These are phyloP conservation scores for Sebastes steindachneri DNA, from an alignment of 2,797 vertebrate species.

Conservation along the genomic window DNA sequence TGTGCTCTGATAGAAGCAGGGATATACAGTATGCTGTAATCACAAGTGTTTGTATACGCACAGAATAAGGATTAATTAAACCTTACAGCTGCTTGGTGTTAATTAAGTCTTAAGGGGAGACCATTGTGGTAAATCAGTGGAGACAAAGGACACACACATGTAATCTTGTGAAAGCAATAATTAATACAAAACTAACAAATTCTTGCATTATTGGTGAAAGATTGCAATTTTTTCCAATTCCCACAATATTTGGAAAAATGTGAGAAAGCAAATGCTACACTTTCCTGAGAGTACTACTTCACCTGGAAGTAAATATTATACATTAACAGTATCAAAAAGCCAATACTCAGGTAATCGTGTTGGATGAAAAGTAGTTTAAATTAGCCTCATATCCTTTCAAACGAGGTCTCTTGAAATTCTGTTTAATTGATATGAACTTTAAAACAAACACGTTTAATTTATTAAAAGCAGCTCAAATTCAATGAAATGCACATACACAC, in stretches of 20 bases:
- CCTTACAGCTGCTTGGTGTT: background rate
- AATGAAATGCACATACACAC: background rate
- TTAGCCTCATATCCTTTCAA: background rate
- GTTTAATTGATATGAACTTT: background rate
- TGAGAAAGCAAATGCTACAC: background rate
- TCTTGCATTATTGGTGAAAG: background rate
- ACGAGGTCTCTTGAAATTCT: background rate
- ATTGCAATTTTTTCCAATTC: background rate
- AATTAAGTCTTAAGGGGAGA: background rate
- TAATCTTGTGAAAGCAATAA: background rate
- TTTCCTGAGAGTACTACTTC: background rate
- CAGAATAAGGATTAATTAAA: background rate
- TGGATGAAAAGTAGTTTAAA: background rate
- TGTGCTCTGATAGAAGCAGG: background rate
- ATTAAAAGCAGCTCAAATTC: background rate
- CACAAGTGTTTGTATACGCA: slow-evolving; percentile 7
- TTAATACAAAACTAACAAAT: background rate
- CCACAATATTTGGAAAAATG: background rate
- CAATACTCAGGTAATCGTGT: background rate
- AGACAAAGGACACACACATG: background rate
- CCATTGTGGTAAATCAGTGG: background rate
- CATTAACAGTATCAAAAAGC: background rate
- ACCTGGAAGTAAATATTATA: background rate
- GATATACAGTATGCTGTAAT: background rate
- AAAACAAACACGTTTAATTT: background rate